Percentiles rank a stretch among this genome's conserved stretches.
Evolutionary conservation across 1,140 invertebrate genomes (phyloP).

Genomic region (Rhynchophorus ferrugineus): DNA sequence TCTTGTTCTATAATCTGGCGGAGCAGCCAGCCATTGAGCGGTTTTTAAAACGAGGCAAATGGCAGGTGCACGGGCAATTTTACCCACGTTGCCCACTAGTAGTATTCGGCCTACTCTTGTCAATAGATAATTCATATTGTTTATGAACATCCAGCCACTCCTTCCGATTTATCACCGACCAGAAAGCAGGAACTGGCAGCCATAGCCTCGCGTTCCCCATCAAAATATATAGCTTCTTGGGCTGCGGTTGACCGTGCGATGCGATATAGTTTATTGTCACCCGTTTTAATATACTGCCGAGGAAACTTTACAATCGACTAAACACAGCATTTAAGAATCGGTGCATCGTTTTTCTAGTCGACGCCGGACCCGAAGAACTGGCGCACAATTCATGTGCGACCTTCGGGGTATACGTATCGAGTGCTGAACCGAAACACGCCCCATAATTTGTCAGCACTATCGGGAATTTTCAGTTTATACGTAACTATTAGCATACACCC

Average conservation of each 20-base stretch:
- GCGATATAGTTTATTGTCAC: conserved; percentile 19
- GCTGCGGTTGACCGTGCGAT: conserved; percentile 10
- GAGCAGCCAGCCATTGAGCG: conserved; percentile 17
- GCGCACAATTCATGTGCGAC: conserved; percentile 11
- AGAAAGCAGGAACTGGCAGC: conserved; percentile 1
- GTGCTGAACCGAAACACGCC: conserved; percentile 4
- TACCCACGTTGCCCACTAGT: conserved; percentile 20
- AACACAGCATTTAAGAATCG: conserved; percentile 12
- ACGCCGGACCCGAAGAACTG: conserved; percentile 1
- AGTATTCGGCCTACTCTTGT: conserved; percentile 30
- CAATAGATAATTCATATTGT: conserved; percentile 31
- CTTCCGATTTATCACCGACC: conserved; percentile 24
- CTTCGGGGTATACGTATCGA: conserved; percentile 8
- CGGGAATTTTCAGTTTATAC: conserved; percentile 3
- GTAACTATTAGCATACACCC: conserved; percentile 10
- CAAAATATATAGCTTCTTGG: conserved; percentile 15
- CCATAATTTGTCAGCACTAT: conserved; percentile 11
- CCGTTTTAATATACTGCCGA: conserved; percentile 15
- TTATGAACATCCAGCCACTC: conserved; percentile 25
- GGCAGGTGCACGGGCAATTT: conserved; percentile 22
- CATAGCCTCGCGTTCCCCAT: conserved; percentile 1
- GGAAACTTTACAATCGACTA: conserved; percentile 22
- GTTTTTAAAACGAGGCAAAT: conserved; percentile 21
- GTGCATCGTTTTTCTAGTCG: conserved; percentile 7
- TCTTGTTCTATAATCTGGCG: conserved; percentile 16